A percentile compares a stretch with the other conserved stretches of the same genome.
phyloP scores from a whole-genome alignment of 2,113 vertebrate species.

The Callospermophilus lateralis region DNA sequence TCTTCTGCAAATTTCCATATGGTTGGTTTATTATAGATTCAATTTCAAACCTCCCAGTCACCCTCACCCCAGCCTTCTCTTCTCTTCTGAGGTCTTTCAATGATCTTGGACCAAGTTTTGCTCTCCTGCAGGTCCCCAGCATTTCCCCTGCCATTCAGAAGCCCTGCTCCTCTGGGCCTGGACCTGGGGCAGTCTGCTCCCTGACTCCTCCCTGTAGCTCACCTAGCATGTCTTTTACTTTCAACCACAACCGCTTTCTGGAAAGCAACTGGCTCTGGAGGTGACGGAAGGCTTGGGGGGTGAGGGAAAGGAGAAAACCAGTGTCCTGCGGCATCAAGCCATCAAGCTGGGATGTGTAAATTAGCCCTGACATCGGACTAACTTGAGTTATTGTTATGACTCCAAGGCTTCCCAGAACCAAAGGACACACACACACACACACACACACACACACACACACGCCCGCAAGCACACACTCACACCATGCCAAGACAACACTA shows the following conservation, averaged over 20 bases:
- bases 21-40: not conserved
- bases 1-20: not conserved
- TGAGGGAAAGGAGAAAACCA: not conserved
- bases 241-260: not conserved
- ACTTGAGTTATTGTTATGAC: constrained; percentile 70
- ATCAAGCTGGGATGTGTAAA: constrained; percentile 41
- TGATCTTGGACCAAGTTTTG: not conserved
- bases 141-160: not conserved
- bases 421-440: not conserved
- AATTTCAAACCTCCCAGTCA: not conserved
- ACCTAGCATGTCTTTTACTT: not conserved
- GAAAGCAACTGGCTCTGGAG: not conserved
- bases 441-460: not conserved
- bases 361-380: constrained; percentile 59
- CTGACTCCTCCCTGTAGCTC: not conserved
- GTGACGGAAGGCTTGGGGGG: not conserved
- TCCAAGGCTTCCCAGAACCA: constrained; percentile 54
- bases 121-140: not conserved
- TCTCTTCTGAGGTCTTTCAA: not conserved
- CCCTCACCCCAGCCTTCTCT: not conserved
- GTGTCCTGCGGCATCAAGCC: not conserved
- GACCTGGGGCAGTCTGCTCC: not conserved
- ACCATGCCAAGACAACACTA: not conserved
- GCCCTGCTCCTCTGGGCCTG: not conserved
- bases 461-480: not conserved